These are phyloP conservation scores for Gerris lacustris DNA, from an alignment of 2,888 invertebrate species.

Conservation along the genomic window DNA sequence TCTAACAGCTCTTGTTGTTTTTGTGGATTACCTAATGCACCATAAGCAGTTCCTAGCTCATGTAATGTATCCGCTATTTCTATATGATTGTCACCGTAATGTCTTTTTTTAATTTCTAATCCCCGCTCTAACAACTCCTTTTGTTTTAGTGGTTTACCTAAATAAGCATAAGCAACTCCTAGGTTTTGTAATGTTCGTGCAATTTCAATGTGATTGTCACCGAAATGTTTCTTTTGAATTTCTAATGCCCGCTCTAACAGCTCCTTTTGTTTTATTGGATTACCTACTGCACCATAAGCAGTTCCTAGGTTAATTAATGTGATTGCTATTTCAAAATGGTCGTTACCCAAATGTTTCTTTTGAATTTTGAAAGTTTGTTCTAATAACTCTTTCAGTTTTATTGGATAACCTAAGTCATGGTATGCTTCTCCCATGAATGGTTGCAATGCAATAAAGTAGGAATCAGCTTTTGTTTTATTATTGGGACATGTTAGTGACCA, in stretches of 20 bases:
- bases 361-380: constrained; percentile 6
- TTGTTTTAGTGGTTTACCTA: not conserved
- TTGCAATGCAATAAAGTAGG: too few relatives aligned
- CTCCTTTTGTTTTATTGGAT: not conserved
- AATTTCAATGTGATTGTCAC: not conserved
- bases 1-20: not conserved
- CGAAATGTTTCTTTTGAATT: not conserved
- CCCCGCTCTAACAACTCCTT: not conserved
- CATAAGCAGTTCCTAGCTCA: constrained; percentile 2
- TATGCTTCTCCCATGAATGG: constrained; percentile 1
- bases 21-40: not conserved
- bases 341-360: not conserved
- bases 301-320: not conserved
- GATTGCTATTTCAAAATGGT: not conserved
- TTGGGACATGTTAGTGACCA: too few relatives aligned
- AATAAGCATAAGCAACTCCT: not conserved
- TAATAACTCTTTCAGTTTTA: not conserved
- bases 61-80: not conserved
- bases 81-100: not conserved
- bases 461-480: too few relatives aligned
- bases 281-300: not conserved
- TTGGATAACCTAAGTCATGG: not conserved
- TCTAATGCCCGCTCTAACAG: constrained; percentile 6
- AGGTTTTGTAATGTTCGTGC: not conserved
- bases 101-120: not conserved